Evolutionary conservation across 2,797 vertebrate species (phyloP), one percentile per base, ranked within the genome.

Genomic region (Myoxocephalus aenaeus): DNA sequence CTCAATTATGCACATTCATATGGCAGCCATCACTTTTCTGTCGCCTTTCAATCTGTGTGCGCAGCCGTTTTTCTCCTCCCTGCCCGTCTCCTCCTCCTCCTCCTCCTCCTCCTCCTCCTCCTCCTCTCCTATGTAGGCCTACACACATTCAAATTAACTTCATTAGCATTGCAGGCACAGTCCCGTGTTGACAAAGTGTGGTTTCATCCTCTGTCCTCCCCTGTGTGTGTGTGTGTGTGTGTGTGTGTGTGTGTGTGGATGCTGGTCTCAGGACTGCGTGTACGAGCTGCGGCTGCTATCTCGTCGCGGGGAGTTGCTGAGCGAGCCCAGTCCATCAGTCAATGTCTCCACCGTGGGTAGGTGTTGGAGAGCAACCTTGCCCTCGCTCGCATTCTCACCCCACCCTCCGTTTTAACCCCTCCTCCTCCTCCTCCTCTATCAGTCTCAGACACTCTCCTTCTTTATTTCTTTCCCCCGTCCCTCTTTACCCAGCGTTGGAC

Each of bases 231-330:
- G 72, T 75, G 81, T 72, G 48, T 65, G 70, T 61, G 70, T 67
- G 63, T 67, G 40, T 61, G 70, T 62, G 70, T 77, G 27, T 70
- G 84, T 75, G 70, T 73, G 69, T 2, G 79, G 8, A 46, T 67
- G 84, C 57, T 42, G 62, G 32, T 59, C 51, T 59, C 90, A 99
- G 98, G 97, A 97, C 82, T 88, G 95, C 73, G 95, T 95, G 85
- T 98, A 99, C 0, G 97, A 98, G 92, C 96, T 99, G 90, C 96
- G 97, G 73, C 94, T 99, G 62, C 95, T 98, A 92, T 97, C 97
- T 89, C 96, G 96, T 73, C 92, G 93, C 0, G 97, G 96, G 66
- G 96, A 95, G 92, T 94, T 97, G 85, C 95, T 97, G 95, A 99
- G 98, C 32, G 95, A 96, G 48, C 97, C 98, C 86, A 96, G 98